A percentile compares a stretch with the other conserved stretches of the same genome.
phyloP scores from a whole-genome alignment of 2,797 vertebrate species.

The Taenioides sp. region DNA sequence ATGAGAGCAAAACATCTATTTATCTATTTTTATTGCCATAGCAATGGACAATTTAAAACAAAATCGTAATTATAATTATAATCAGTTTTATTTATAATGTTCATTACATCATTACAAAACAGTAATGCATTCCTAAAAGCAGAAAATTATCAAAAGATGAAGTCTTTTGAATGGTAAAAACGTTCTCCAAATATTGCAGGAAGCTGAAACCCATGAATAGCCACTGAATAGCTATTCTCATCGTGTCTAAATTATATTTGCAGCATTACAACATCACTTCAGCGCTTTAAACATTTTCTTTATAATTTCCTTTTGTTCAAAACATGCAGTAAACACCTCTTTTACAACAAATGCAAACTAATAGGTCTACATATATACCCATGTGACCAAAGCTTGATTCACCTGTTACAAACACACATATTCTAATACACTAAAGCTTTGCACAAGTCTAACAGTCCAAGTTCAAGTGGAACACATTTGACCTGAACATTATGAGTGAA shows the following conservation, averaged over 20 bases:
- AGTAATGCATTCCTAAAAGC: too few species aligned
- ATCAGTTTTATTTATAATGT: too few species aligned
- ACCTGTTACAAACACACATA: conserved; percentile 4
- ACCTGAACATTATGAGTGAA: conserved; percentile 6
- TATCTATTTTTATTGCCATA: too few species aligned
- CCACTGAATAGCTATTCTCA: neutral
- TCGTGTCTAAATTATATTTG: neutral
- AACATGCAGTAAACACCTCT: neutral
- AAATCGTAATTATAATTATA: too few species aligned
- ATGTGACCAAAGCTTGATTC: conserved; percentile 25
- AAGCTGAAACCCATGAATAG: too few species aligned
- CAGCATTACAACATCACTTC: neutral
- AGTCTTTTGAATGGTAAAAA: too few species aligned
- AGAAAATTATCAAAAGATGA: too few species aligned
- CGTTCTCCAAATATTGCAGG: too few species aligned
- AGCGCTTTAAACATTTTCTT: too few species aligned
- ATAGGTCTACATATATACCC: conserved; percentile 44
- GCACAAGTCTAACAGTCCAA: conserved; percentile 33
- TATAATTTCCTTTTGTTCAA: neutral
- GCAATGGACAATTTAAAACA: too few species aligned
- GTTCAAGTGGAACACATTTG: conserved; percentile 22
- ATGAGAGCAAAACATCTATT: neutral
- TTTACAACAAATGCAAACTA: conserved; percentile 8
- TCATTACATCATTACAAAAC: too few species aligned
- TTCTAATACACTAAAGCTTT: neutral